Evolutionary conservation across 2,888 invertebrate species (phyloP), one percentile per base, ranked within the genome.

Genomic region (Sceliomorpha sp.): DNA sequence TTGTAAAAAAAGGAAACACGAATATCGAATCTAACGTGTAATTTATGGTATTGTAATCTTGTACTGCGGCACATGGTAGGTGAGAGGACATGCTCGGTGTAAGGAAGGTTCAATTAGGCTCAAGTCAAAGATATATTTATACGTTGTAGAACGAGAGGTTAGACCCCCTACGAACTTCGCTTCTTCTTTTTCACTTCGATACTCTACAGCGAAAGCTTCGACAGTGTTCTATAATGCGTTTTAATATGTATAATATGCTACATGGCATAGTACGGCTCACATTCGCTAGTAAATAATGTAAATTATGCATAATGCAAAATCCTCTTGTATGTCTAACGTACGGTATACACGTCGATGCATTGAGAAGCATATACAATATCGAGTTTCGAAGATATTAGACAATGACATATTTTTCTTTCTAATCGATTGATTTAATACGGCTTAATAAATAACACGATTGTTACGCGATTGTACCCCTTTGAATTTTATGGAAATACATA

Each of bases 41-140:
- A 62, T 68, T 68, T 68, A 62, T 68, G 68, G 56, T 56, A 68
- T 56, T 68, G 56, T 56, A 51, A 44, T 42, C 55, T 37, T 13
- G 47, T 12, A 24, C 29, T 32, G 53, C 47, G 58, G 40, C 50
- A 58, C 58, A 40, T 50, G 60, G 68, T 62, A 62, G 68, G 62
- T 68, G 56, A 62, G 56, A 60, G 60, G 68, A 68, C 62, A 62
- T 55, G 56, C 67, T 44, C 36, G 10, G 9, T 13, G 51, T 62
- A 51, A 60, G 72, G 73, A 70, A 67, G 73, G 76, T 81, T 80
- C 78, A 82, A 82, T 81, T 82, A 81, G 77, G 75, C 66, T 59
- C 72, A 70, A 80, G 78, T 81, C 78, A 81, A 80, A 80, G 75
- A 75, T 68, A 78, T 80, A 80, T 80, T 80, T 79, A 80, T 78